Conservation (phyloP, 2,888 invertebrate species). For the Rotaria socialis region DNA sequence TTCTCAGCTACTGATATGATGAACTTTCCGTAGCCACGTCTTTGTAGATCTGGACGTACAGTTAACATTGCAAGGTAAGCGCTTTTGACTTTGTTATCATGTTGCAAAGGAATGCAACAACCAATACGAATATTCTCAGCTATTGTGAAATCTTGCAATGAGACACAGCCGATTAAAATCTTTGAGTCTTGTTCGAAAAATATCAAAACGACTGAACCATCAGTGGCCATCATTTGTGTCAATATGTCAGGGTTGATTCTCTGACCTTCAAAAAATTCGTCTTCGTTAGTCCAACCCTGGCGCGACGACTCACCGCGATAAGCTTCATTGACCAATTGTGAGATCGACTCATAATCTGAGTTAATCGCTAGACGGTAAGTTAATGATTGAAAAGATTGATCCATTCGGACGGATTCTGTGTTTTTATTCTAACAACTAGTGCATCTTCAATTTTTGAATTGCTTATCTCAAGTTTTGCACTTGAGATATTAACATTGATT, state of each 20-base stretch:
- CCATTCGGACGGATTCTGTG: no score
- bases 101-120: neutral
- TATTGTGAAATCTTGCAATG: no score
- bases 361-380: neutral
- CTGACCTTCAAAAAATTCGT: neutral
- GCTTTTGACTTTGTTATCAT: neutral
- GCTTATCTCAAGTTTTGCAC: no score
- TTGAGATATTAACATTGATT: no score
- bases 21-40: neutral
- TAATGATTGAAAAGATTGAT: neutral
- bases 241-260: neutral
- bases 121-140: no score
- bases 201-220: neutral
- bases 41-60: neutral
- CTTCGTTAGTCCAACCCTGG: neutral
- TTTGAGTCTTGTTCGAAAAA: neutral
- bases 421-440: no score
- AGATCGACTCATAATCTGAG: neutral
- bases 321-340: neutral
- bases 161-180: neutral
- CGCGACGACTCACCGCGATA: neutral
- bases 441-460: no score
- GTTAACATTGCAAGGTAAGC: neutral
- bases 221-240: neutral
- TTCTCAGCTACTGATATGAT: neutral